Evolutionary conservation across 2,888 invertebrate species (phyloP).

Genomic region (Leptopilina drosophilae): DNA sequence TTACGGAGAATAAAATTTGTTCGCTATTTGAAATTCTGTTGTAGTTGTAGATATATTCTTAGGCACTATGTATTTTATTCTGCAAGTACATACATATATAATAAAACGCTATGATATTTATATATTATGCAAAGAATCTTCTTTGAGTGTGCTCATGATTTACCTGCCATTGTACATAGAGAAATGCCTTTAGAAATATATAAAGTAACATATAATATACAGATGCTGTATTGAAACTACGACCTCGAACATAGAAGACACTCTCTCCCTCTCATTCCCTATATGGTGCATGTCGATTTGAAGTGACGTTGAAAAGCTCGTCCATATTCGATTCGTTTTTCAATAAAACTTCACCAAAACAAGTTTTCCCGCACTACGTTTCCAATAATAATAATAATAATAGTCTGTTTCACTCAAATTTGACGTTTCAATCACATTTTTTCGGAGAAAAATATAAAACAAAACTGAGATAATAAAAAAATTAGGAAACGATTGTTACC

Average conservation of each 20-base stretch:
- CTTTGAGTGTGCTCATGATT: constrained; percentile 13
- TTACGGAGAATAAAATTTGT: not conserved
- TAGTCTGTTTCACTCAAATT: constrained; percentile 9
- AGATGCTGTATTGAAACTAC: constrained; percentile 3
- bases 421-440: too few species aligned
- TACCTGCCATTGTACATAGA: constrained; percentile 30
- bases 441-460: too few species aligned
- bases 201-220: not conserved
- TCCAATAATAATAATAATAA: not conserved
- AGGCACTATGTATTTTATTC: not conserved
- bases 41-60: not conserved
- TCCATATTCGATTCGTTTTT: constrained; percentile 17
- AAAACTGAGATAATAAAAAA: too few species aligned
- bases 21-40: constrained; percentile 6
- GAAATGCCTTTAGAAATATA: constrained; percentile 1
- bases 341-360: constrained; percentile 12
- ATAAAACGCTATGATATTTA: not conserved
- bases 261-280: not conserved
- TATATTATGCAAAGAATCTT: constrained; percentile 19
- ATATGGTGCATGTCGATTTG: constrained; percentile 11
- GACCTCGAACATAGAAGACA: constrained; percentile 14
- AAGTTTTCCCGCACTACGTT: not conserved
- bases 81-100: not conserved
- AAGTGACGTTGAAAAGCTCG: constrained; percentile 40
- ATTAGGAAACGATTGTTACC: too few species aligned